A percentile compares a stretch with the other conserved stretches of the same genome.
Evolutionary conservation across 2,888 invertebrate species (phyloP).

Genomic region (Pomacea canaliculata): DNA sequence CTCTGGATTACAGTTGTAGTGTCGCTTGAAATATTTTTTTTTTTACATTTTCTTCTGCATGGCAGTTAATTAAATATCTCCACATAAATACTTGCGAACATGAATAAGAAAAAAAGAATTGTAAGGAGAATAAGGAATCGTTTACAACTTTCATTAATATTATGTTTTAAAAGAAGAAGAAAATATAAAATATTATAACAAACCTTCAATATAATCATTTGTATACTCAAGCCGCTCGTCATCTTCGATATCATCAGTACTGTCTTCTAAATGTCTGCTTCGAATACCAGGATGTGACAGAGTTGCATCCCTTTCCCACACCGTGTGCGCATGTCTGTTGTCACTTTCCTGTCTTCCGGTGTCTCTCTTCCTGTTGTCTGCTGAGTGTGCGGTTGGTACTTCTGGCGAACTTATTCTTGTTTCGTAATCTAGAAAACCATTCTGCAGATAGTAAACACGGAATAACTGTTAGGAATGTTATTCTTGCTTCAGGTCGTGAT

Average conservation of each 20-base stretch:
- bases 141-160: too few species aligned
- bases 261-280: not conserved
- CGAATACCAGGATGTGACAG: not conserved
- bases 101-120: too few species aligned
- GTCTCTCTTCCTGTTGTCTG: slow-evolving; percentile 28
- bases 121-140: too few species aligned
- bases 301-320: slow-evolving; percentile 29
- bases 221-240: not conserved
- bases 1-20: too few species aligned
- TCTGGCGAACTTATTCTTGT: slow-evolving; percentile 48
- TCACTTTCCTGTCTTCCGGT: not conserved
- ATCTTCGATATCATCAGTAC: slow-evolving; percentile 7
- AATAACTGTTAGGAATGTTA: too few species aligned
- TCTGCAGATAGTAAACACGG: slow-evolving; percentile 35
- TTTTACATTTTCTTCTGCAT: too few species aligned
- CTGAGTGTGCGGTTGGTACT: slow-evolving; percentile 41
- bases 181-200: too few species aligned
- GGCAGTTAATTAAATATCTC: too few species aligned
- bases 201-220: slow-evolving; percentile 20
- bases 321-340: slow-evolving; percentile 35
- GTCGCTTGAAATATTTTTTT: too few species aligned
- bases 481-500: too few species aligned
- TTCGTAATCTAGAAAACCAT: slow-evolving; percentile 50
- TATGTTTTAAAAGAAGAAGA: too few species aligned
- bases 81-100: too few species aligned